A percentile compares a stretch with the other conserved stretches of the same genome.
Evolutionary conservation across 2,113 vertebrate species (phyloP).

Genomic region (Sinocyclocheilus grahami): DNA sequence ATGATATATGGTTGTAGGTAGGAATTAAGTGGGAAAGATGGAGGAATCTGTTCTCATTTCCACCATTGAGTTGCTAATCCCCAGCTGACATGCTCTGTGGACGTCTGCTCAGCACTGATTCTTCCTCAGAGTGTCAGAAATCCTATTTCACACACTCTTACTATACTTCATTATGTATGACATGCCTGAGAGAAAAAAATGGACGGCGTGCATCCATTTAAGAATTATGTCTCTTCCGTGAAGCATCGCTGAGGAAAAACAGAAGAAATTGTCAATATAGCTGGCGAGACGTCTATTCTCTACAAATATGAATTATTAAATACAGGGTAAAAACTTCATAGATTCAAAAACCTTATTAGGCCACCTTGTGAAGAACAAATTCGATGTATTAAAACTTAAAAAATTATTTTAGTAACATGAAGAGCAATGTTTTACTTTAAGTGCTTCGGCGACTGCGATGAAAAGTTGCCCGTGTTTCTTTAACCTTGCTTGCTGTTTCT

Average conservation of each 20-base stretch:
- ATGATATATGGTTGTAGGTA: conserved; percentile 24
- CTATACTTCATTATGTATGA: conserved; percentile 53
- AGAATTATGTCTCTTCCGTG: conserved; percentile 46
- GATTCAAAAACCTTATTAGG: conserved; percentile 2
- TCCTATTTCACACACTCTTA: conserved; percentile 51
- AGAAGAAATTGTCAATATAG: conserved; percentile 20
- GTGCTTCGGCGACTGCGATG: background rate
- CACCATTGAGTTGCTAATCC: conserved; percentile 32
- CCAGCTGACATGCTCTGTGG: conserved; percentile 34
- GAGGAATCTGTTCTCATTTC: conserved; percentile 40
- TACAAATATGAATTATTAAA: background rate
- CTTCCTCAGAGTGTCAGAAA: conserved; percentile 38
- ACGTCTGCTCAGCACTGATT: conserved; percentile 30
- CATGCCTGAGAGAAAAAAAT: conserved; percentile 49
- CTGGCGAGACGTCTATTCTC: background rate
- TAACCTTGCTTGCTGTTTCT: conserved; percentile 51
- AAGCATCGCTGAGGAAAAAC: conserved; percentile 39
- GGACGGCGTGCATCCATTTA: conserved; percentile 48
- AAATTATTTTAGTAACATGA: background rate
- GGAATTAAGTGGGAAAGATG: background rate
- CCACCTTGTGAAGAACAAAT: background rate
- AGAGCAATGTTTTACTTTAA: background rate
- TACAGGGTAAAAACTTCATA: background rate
- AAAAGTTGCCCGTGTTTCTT: conserved; percentile 37
- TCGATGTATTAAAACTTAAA: background rate